Base-by-base conservation (phyloP, 2,797 vertebrate species). In the Diglossa cyanea region DNA sequence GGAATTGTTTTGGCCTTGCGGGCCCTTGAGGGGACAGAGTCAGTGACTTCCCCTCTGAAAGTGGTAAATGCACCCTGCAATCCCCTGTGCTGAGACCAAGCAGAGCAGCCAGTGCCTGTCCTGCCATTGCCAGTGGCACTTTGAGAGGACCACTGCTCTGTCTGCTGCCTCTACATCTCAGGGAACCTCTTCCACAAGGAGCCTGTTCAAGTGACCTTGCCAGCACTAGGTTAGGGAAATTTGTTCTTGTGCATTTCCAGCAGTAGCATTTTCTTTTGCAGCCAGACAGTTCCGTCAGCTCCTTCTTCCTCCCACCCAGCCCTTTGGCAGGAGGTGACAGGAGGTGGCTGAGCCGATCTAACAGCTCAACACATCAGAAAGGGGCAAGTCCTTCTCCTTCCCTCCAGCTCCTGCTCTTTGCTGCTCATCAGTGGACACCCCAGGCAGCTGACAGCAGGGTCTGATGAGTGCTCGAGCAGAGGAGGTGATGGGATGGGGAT, bases 301-400 rank as follows among this genome's bases (percentile, higher is more conserved):
- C 54, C 51, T 88, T 86, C 67, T 83, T 16, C 28, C 72, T 75
- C 28, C 74, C 65, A 44, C 55, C 28, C 33, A 39, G 83, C n/a
- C 51, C 60, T 72, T 66, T 47, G 61, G 54, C 88, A 92, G 84
- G 74, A 94, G 90, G 88, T 81, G 90, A 86, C 80, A 88, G 86
- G 73, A 88, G 81, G 53, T 76, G 81, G 35, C 88, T 55, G 47
- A 93, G 66, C 60, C 53, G 62, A 86, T 79, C 74, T 84, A 88
- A 78, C 86, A 90, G 88, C 44, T 96, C 93, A 93, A 13, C 92
- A 86, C 90, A 90, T 94, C 67, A 84, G 61, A 70, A 81, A 60
- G 67, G 71, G 78, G 63, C 71, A 93, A 92, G 63, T 82, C 45
- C 45, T 50, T 25, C 88, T 90, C 66, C 66, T 86, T 93, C 20